Base-by-base conservation (phyloP, 2,888 invertebrate species). In the Pilophorus perplexus region DNA sequence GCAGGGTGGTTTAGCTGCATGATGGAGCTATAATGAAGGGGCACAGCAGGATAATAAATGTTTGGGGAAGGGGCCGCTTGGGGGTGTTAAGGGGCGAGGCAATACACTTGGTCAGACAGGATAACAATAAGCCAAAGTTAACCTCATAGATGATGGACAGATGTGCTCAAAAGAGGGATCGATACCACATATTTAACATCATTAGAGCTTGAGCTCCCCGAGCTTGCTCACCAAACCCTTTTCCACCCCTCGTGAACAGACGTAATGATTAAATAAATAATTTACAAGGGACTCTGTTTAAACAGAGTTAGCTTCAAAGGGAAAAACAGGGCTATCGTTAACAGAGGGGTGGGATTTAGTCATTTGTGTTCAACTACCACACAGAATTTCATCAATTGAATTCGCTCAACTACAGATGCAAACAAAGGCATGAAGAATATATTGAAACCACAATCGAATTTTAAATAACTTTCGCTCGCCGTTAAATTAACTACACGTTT, bases 141-240 rank as follows among this genome's bases (percentile, higher is more conserved):
- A 59, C 59, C 59, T 59, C 59, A 33, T 22, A 25, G 54, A 62
- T 62, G 62, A 33, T 33, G 62, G 50, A 62, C 62, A 62, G 62
- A 62, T 62, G 62, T 59, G 62, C 62, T 46, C 62, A 38, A 20
- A n/a, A 48, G n/a, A n/a, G 33, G 48, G 50, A 62, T 62, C 46
- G 33, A 46, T 46, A 50, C 50, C 62, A 62, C 62, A 62, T 62
- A 62, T 48, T 62, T 62, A 62, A 46, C 62, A 62, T 62, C 62
- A 62, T 62, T 62, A 62, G 22, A 62, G 62, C 48, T 28, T 28
- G 42, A 20, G 18, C 33, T 10, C 33, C 33, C 18, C n/a, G 42
- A 48, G 48, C 25, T 25, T 59, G 40, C 44, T 14, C 25, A 20
- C 44, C 22, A 20, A 37, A 40, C 59, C 44, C 59, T 18, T 38